A percentile compares a stretch with the other conserved stretches of the same genome.
Evolutionary conservation across 2,888 invertebrate species (phyloP).

Genomic region (Microctonus brassicae): DNA sequence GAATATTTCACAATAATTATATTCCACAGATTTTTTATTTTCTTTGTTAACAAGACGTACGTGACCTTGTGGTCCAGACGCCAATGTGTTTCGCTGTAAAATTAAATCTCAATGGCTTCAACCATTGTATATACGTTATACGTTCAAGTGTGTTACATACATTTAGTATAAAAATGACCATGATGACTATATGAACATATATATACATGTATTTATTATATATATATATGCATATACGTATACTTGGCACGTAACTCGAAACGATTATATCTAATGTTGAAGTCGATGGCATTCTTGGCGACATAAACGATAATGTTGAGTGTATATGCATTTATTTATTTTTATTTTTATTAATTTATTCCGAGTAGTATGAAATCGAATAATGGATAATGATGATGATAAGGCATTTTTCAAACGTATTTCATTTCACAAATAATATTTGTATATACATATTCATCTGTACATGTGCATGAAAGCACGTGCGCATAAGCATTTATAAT

Average conservation of each 20-base stretch:
- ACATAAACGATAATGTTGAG: not conserved
- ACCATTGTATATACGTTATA: not conserved
- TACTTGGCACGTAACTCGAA: not conserved
- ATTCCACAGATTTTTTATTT: not conserved
- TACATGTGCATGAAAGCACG: not conserved
- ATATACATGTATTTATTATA: too few relatives aligned
- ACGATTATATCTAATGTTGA: not conserved
- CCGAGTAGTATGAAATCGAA: not conserved
- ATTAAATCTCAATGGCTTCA: not conserved
- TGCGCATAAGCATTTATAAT: too few relatives aligned
- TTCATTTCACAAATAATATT: too few relatives aligned
- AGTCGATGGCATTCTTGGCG: not conserved
- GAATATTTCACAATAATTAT: constrained; percentile 3
- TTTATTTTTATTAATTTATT: not conserved
- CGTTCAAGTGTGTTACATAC: not conserved
- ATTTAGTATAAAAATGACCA: not conserved
- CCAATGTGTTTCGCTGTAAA: constrained; percentile 7
- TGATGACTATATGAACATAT: not conserved
- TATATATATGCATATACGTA: not conserved
- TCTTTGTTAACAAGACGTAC: not conserved
- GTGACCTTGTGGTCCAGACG: constrained; percentile 5
- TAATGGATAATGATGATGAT: not conserved
- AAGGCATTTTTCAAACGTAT: not conserved
- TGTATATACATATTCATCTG: too few relatives aligned
- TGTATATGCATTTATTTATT: too few relatives aligned